Base-by-base conservation (phyloP, 37 sponge, comb jelly and placozoan species). In the Crambe crambe region DNA sequence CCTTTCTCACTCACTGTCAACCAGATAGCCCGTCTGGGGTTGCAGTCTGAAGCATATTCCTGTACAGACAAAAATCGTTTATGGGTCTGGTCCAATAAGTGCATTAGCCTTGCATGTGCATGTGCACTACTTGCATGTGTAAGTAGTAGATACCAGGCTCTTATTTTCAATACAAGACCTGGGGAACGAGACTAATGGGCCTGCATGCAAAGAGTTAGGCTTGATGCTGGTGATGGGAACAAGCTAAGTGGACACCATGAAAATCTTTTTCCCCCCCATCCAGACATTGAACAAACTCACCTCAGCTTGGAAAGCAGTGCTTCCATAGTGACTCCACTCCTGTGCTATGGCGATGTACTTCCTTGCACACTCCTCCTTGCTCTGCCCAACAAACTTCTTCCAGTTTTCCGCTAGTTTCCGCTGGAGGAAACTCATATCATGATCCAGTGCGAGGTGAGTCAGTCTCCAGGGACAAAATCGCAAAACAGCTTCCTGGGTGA, bases 1-100 rank as follows among this genome's bases (percentile, higher is more conserved):
- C 87, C 87, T 1, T 30, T 61, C 42, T 87, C 87, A 22, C 68
- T 68, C 29, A 87, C 56, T 23, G 81, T 75, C 61, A 87, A 60
- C 81, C 81, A 87, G 23, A 73, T 30, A 3, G 74, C 9, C 6
- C 74, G 74, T 25, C 31, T 42, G 34, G 74, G 56, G 1, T 21
- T 73, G 35, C 5, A 22, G 44, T 44, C 35, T 1, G 42, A 54
- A 17, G 51, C 3, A 32, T 35, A 56, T 30, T 73, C 74, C 74
- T 73, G 35, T 20, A 68, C 10, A 20, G 18, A 36, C 12, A 10
- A 3, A 35, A 35, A 36, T 5, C 5, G 63, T 23, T 4, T 8
- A 47, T 47, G 12, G 51, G 12, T 47, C n/a, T n/a, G n/a, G n/a
- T n/a, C n/a, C n/a, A n/a, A n/a, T n/a, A n/a, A n/a, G n/a, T n/a